A percentile compares a stretch with the other conserved stretches of the same genome.
These are phyloP conservation scores for Spongia lamella DNA, from an alignment of 37 sponge, comb jelly and placozoan genomes.

Conservation along the genomic window DNA sequence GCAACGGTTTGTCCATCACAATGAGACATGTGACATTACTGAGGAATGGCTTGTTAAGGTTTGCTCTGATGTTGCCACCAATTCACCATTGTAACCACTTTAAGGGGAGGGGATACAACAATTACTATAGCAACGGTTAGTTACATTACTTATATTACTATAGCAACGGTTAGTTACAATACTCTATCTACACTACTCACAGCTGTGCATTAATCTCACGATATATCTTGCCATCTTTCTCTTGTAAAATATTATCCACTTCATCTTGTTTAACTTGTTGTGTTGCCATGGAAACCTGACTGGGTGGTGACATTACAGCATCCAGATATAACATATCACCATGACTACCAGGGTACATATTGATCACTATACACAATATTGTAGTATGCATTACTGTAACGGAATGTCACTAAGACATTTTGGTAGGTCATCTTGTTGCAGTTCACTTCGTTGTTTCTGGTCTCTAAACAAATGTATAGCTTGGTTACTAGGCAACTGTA, in stretches of 20 bases:
- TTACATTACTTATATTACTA: not conserved
- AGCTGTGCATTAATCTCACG: constrained; percentile 79
- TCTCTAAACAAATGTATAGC: constrained; percentile 36
- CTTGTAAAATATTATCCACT: constrained; percentile 71
- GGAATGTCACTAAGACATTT: constrained; percentile 37
- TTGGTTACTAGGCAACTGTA: constrained; percentile 11
- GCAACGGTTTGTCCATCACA: too few species aligned
- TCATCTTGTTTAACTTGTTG: constrained; percentile 68
- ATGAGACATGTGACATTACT: too few species aligned
- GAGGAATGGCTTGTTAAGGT: too few species aligned
- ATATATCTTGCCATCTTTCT: constrained; percentile 69
- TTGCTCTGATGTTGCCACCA: too few species aligned
- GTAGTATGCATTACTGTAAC: too few species aligned
- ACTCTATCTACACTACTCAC: constrained; percentile 36
- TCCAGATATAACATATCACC: constrained; percentile 71
- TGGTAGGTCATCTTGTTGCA: constrained; percentile 14
- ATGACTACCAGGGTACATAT: constrained; percentile 64
- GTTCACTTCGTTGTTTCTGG: constrained; percentile 23
- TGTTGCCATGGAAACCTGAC: not conserved
- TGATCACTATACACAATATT: too few species aligned
- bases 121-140: not conserved
- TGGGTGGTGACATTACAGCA: not conserved
- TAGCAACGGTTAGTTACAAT: not conserved
- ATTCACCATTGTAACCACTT: too few species aligned
- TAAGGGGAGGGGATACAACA: too few species aligned